Base-by-base conservation (phyloP, 2,888 invertebrate species). In the Entomobrya proxima region DNA sequence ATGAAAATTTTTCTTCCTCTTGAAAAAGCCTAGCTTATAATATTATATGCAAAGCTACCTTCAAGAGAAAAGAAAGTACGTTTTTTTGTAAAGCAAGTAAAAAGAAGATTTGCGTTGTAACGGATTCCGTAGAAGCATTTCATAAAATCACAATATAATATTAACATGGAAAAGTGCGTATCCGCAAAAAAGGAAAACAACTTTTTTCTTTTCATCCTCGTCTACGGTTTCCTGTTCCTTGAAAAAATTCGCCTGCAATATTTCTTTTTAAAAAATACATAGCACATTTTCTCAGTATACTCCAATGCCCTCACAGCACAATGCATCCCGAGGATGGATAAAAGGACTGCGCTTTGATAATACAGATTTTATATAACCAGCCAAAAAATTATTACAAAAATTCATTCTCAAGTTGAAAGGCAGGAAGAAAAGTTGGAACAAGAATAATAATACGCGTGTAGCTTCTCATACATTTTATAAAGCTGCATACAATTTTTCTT, bases 141-240 rank as follows among this genome's bases (percentile, higher is more conserved):
- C 18, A 64, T 64, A n/a, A 64, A 32, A 64, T 64, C 64, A 3
- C n/a, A n/a, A n/a, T 64, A 64, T 64, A 35, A 35, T 64, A 64
- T 64, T 64, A 35, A 64, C 30, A 32, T 32, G 64, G 32, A 37
- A 64, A 64, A 35, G 32, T 64, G 64, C 35, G 64, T 58, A n/a
- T n/a, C n/a, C 32, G 32, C 2, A 21, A 13, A 64, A 58, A 55
- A 55, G n/a, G 64, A 64, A 64, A 64, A 64, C 35, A 35, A 9
- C n/a, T 15, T 58, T 27, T n/a, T 4, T n/a, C 15, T 61, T 30
- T 61, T 7, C 40, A 69, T 44, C 44, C 40, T 27, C 11, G n/a
- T n/a, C n/a, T n/a, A n/a, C 32, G 27, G 21, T 52, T 58, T n/a
- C 58, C n/a, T 5, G 1, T 15, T 32, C 27, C 32, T 32, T 15